These are phyloP conservation scores for Halcyon smyrnensis DNA, from an alignment of 2,797 vertebrate species.

Conservation along the genomic window DNA sequence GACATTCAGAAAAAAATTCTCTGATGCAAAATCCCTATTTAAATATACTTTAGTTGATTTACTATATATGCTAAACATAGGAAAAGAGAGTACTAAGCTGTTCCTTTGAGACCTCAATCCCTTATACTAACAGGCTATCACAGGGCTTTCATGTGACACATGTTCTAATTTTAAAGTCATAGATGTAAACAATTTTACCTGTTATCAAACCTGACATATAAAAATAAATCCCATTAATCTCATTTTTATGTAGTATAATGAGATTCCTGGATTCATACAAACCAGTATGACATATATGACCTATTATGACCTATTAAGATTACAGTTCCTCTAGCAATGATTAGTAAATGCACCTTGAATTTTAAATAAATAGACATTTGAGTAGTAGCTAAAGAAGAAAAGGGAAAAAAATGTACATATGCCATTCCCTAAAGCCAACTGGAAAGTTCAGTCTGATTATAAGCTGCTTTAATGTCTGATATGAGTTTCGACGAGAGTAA, in stretches of 20 bases:
- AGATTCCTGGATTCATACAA: neutral
- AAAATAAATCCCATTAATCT: neutral
- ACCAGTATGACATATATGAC: constrained; percentile 6
- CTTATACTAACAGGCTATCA: neutral
- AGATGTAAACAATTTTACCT: neutral
- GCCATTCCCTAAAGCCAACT: neutral
- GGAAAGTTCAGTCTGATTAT: constrained; percentile 35
- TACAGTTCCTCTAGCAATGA: constrained; percentile 38
- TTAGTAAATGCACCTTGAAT: constrained; percentile 50
- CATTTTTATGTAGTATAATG: constrained; percentile 11
- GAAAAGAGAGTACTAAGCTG: neutral
- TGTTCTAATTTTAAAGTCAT: neutral
- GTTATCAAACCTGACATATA: neutral
- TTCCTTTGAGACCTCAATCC: neutral
- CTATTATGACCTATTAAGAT: constrained; percentile 43
- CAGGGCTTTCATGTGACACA: neutral
- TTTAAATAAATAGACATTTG: constrained; percentile 40
- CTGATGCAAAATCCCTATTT: neutral
- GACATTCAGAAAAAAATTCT: neutral
- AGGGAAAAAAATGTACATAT: neutral
- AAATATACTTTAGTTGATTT: neutral
- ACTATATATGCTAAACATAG: neutral
- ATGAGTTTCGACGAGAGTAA: constrained; percentile 35
- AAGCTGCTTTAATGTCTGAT: constrained; percentile 11
- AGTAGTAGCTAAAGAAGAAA: neutral